These are phyloP conservation scores for Virgularia gustaviana DNA, from an alignment of 92 coral and sea anemone genomes.

Conservation along the genomic window DNA sequence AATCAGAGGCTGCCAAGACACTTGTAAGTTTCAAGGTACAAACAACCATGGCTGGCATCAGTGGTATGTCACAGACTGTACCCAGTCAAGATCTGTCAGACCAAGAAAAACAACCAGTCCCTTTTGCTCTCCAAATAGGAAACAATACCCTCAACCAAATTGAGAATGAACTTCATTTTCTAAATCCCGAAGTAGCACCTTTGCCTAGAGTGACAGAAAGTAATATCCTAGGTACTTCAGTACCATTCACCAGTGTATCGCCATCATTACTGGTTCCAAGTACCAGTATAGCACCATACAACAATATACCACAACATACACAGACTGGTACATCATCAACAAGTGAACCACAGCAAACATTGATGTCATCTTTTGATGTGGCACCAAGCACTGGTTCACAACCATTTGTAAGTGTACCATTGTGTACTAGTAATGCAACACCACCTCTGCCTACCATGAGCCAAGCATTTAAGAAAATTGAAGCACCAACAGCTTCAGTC, in stretches of 20 bases:
- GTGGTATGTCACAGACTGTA: background rate
- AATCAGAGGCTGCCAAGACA: constrained; percentile 80
- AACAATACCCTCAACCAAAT: no score
- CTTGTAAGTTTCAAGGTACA: constrained; percentile 71
- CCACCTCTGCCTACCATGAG: no score
- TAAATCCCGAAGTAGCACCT: no score
- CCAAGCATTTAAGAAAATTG: background rate
- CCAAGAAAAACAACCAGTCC: background rate
- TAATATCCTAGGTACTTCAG: no score
- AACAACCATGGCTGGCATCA: constrained; percentile 1
- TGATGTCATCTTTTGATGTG: background rate
- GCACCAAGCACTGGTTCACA: no score
- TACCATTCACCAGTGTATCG: no score
- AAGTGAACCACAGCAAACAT: background rate
- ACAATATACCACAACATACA: background rate
- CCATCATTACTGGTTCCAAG: no score
- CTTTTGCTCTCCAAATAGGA: background rate
- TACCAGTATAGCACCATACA: background rate
- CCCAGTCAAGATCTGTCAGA: background rate
- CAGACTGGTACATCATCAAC: background rate
- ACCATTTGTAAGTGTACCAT: no score
- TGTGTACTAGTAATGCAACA: no score
- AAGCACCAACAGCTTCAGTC: background rate
- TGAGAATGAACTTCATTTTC: no score
- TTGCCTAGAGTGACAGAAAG: no score